A percentile compares a stretch with the other conserved stretches of the same genome.
These are phyloP conservation scores for Aegithalos caudatus DNA, from an alignment of 2,113 vertebrate genomes.

Conservation along the genomic window DNA sequence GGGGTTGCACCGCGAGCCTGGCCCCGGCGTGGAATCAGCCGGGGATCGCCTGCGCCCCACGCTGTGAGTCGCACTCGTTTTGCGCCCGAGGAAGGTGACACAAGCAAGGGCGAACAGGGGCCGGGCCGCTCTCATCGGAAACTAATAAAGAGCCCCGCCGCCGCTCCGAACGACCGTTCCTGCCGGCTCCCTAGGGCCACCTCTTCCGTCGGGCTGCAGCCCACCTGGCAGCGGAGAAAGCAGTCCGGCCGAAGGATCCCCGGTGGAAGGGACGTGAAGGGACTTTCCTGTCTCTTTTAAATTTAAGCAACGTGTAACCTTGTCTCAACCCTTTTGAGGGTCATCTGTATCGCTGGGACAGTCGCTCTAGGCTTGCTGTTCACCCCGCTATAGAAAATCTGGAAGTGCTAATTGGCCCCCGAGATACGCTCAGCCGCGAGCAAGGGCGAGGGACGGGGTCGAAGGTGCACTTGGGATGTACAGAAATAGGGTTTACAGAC, in stretches of 20 bases:
- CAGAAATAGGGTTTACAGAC: background rate
- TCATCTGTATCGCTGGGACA: background rate
- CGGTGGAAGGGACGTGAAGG: background rate
- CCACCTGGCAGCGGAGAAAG: background rate
- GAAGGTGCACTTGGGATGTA: background rate
- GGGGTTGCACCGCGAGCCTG: background rate
- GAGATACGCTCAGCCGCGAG: background rate
- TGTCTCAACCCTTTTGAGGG: background rate
- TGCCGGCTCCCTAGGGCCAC: background rate
- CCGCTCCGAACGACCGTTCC: background rate
- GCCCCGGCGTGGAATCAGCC: background rate
- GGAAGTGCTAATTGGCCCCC: background rate
- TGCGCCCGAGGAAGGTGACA: background rate
- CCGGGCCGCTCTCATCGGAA: background rate
- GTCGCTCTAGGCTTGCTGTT: background rate
- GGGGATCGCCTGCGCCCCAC: background rate
- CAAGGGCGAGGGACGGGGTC: background rate
- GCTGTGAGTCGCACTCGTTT: background rate
- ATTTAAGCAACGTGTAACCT: background rate
- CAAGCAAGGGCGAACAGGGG: background rate
- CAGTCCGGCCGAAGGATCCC: background rate
- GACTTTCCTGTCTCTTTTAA: background rate
- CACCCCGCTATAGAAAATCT: accelerated
- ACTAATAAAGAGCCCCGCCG: background rate
- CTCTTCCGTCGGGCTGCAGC: background rate